Evolutionary conservation across 2,888 invertebrate species (phyloP).

Genomic region (Chironomus riparius): DNA sequence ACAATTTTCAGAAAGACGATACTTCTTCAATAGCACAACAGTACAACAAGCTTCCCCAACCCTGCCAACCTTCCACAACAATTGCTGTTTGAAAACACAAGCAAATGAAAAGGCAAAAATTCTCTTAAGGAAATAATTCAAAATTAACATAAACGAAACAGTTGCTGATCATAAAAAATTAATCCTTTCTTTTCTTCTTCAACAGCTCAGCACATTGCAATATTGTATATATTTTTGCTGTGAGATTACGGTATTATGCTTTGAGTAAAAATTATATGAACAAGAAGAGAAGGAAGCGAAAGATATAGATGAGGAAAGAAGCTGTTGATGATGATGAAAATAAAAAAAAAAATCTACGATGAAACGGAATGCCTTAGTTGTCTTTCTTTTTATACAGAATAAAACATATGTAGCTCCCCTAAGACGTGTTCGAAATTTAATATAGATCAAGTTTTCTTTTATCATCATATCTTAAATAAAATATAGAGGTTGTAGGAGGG

Average conservation of each 20-base stretch:
- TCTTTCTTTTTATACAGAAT: too few species aligned
- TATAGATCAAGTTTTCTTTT: background rate
- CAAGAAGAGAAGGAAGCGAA: background rate
- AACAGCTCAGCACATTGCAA: background rate
- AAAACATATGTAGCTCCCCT: background rate
- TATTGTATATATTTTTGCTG: too few species aligned
- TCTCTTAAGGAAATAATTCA: background rate
- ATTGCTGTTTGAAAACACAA: too few species aligned
- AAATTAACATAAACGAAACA: constrained; percentile 7
- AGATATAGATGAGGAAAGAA: background rate
- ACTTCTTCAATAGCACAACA: too few species aligned
- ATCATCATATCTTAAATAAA: background rate
- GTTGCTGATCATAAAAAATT: constrained; percentile 7
- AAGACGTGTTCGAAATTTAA: constrained; percentile 18
- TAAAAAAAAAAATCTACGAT: too few species aligned
- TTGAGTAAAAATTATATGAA: too few species aligned
- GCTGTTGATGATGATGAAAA: background rate
- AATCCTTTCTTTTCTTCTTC: background rate
- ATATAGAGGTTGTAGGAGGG: too few species aligned
- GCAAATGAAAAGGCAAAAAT: background rate
- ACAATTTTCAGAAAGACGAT: too few species aligned
- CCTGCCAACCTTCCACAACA: too few species aligned
- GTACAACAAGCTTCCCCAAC: too few species aligned
- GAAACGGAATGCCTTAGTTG: too few species aligned
- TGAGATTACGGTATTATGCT: too few species aligned